phyloP scores from a whole-genome alignment of 2,113 vertebrate species.

The Ochotona princeps region DNA sequence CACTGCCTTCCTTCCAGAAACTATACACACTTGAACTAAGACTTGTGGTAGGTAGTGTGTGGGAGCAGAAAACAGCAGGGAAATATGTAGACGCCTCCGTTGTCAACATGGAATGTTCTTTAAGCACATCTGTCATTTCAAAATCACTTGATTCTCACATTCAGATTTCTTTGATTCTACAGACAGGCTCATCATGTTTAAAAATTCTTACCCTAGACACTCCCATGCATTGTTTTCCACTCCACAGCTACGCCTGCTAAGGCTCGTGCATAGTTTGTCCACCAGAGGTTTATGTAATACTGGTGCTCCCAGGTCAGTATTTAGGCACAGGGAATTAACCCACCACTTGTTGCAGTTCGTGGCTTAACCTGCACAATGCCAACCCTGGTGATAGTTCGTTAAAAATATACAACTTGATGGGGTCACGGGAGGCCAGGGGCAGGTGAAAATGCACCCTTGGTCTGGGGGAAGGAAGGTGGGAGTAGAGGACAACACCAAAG shows the following conservation, averaged over 20 bases:
- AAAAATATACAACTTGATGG: slow-evolving; percentile 38
- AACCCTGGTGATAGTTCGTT: too few species aligned
- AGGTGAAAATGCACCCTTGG: slow-evolving; percentile 49
- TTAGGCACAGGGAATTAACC: too few species aligned
- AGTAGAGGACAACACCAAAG: slow-evolving; percentile 69
- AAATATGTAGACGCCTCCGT: neutral
- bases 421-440: slow-evolving; percentile 64
- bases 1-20: neutral
- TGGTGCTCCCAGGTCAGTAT: too few species aligned
- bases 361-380: too few species aligned
- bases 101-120: neutral
- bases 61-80: neutral
- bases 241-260: neutral
- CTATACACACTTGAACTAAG: slow-evolving; percentile 9
- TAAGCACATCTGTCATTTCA: neutral
- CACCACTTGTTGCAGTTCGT: too few species aligned
- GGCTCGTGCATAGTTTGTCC: too few species aligned
- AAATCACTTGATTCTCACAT: neutral
- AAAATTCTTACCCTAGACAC: neutral
- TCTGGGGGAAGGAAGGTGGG: slow-evolving; percentile 69
- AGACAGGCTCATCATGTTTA: neutral
- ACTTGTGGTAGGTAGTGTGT: neutral
- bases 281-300: too few species aligned
- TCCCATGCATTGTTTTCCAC: neutral
- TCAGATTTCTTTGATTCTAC: slow-evolving; percentile 40